Evolutionary conservation across 2,797 vertebrate species (phyloP).

Genomic region (Chelonia mydas): DNA sequence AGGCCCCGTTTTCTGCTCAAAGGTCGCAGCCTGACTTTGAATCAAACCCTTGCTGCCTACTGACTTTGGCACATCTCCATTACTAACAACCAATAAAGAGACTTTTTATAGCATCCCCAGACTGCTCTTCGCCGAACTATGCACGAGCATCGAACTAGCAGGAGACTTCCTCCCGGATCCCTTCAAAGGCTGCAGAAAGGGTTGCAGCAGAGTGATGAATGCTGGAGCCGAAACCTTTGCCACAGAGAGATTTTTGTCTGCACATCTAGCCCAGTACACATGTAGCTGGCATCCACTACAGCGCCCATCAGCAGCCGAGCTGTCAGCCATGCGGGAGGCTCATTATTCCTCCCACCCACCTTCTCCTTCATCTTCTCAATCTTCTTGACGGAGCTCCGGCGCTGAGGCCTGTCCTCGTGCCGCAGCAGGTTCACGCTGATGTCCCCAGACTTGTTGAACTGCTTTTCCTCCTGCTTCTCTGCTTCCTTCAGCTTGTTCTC

Average conservation of each 20-base stretch:
- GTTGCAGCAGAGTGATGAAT: accelerated
- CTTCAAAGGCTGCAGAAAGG: not conserved
- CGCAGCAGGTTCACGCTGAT: constrained; percentile 94
- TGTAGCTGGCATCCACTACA: no score
- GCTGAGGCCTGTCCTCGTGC: constrained; percentile 93
- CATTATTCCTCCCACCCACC: constrained; percentile 70
- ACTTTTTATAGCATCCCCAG: not conserved
- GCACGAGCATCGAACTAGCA: accelerated
- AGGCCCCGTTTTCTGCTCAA: not conserved
- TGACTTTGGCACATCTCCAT: not conserved
- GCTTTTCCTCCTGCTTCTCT: constrained; percentile 98
- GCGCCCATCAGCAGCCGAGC: no score
- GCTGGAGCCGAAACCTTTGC: not conserved
- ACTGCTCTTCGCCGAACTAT: not conserved
- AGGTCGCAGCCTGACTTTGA: not conserved
- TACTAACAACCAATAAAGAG: not conserved
- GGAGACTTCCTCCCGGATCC: not conserved
- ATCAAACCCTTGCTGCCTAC: not conserved
- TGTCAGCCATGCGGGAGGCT: not conserved
- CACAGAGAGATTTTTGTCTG: not conserved
- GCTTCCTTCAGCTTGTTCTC: constrained; percentile 99
- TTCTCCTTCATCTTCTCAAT: constrained; percentile 99
- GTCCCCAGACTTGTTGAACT: constrained; percentile 95
- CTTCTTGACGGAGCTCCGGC: constrained; percentile 96
- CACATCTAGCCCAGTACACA: not conserved